Conservation (phyloP, 1,140 invertebrate genomes). For the Panagrolaimus sp. region DNA sequence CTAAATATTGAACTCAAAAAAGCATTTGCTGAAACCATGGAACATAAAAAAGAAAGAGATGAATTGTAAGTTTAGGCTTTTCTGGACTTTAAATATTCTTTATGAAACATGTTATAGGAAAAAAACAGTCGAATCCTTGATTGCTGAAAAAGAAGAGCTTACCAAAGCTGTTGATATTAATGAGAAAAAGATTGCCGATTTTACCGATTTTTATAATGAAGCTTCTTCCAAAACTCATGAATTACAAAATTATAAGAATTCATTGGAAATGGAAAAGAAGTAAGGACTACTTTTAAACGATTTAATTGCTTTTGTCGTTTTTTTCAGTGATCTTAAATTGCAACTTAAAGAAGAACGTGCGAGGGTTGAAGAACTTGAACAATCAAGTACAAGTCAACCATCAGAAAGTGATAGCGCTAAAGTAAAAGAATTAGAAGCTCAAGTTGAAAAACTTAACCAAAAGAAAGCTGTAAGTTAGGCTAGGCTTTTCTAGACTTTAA, state of each 20-base stretch:
- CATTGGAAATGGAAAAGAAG: not conserved
- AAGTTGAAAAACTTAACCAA: too few relatives aligned
- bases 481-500: too few relatives aligned
- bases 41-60: not conserved
- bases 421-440: too few relatives aligned
- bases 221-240: not conserved
- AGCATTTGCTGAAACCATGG: not conserved
- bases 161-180: not conserved
- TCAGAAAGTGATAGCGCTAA: too few relatives aligned
- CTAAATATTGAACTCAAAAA: not conserved
- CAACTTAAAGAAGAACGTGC: slow-evolving; percentile 1
- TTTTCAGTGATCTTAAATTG: slow-evolving; percentile 5
- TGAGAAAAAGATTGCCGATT: not conserved
- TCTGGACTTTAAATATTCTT: not conserved
- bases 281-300: not conserved
- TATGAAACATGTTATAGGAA: not conserved
- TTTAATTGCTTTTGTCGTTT: too few relatives aligned
- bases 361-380: not conserved
- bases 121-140: not conserved
- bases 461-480: too few relatives aligned
- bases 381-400: too few relatives aligned
- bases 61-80: not conserved
- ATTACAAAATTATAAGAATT: not conserved
- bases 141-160: not conserved
- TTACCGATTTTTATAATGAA: not conserved